Evolutionary conservation across 1,140 invertebrate species (phyloP).

Genomic region (Phenacoccus solenopsis): DNA sequence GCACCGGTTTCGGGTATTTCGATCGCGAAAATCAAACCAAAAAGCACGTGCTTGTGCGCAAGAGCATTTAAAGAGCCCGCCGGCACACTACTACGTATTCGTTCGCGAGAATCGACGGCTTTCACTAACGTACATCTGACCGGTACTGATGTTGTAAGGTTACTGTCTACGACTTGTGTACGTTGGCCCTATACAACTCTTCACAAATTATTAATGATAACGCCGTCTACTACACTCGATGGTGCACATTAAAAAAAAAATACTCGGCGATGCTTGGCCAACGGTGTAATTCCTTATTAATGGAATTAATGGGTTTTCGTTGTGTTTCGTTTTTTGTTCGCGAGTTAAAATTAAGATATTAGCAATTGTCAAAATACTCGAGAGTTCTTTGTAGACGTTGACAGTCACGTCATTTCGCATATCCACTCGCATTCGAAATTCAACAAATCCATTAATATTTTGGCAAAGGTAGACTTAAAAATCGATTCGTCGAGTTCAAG

Average conservation of each 20-base stretch:
- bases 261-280: background rate
- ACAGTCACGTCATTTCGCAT: background rate
- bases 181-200: background rate
- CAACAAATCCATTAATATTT: background rate
- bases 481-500: too few relatives aligned
- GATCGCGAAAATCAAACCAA: background rate
- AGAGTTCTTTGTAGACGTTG: background rate
- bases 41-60: background rate
- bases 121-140: background rate
- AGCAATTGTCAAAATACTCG: background rate
- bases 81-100: background rate
- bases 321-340: background rate
- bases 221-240: background rate
- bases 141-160: background rate
- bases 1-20: too few relatives aligned
- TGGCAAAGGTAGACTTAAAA: background rate
- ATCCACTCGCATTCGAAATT: background rate
- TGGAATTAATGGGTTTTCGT: background rate
- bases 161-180: background rate
- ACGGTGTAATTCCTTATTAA: background rate
- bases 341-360: background rate
- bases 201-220: slow-evolving; percentile 3
- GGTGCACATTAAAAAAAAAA: background rate
- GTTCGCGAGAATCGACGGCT: too few relatives aligned
- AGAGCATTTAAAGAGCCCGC: background rate